Percentiles rank a stretch among this genome's conserved stretches.
Conservation (phyloP, 2,888 invertebrate species). For the Scaptomyza tumidula region DNA sequence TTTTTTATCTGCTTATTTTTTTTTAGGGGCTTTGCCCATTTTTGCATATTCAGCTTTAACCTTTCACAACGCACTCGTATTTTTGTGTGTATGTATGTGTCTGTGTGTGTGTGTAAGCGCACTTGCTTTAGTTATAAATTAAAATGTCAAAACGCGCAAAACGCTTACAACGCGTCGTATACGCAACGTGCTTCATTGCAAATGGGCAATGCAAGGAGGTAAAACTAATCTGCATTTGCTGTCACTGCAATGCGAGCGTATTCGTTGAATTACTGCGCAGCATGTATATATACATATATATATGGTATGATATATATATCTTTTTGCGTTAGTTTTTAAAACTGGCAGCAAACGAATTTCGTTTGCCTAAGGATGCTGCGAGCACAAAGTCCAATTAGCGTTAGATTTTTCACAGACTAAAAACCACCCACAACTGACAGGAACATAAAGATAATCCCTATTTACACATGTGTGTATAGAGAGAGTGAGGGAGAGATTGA, state of each 20-base stretch:
- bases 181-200: constrained; percentile 42
- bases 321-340: constrained; percentile 11
- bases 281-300: not conserved
- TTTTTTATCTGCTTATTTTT: constrained; percentile 31
- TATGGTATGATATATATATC: constrained; percentile 12
- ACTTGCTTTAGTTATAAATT: constrained; percentile 54
- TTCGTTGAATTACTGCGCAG: no score
- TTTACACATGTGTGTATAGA: not conserved
- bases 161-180: constrained; percentile 48
- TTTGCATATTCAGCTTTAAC: constrained; percentile 27
- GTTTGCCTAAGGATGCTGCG: not conserved
- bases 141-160: constrained; percentile 45
- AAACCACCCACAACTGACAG: not conserved
- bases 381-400: constrained; percentile 6
- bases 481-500: no score
- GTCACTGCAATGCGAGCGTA: constrained; percentile 17
- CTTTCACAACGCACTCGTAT: not conserved
- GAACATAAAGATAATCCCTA: not conserved
- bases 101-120: not conserved
- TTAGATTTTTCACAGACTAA: not conserved
- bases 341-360: constrained; percentile 14
- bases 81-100: not conserved
- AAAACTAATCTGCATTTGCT: constrained; percentile 55
- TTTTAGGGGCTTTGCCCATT: constrained; percentile 9
- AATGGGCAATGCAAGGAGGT: constrained; percentile 1